Conservation (phyloP, 2,113 vertebrate species). For the Strix uralensis region DNA sequence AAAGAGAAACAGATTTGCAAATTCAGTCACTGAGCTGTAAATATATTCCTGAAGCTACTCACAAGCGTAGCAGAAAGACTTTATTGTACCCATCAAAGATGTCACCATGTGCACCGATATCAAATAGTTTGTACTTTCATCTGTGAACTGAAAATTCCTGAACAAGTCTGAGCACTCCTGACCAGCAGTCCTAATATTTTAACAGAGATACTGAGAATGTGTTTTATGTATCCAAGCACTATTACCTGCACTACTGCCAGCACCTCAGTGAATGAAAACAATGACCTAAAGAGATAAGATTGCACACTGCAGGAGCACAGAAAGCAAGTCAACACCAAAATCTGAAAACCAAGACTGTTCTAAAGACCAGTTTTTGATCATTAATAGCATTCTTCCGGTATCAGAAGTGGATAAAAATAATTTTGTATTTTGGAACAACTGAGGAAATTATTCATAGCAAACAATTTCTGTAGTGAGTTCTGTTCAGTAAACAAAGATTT, state of each 20-base stretch:
- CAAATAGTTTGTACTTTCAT: conserved; percentile 28
- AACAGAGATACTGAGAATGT: not conserved
- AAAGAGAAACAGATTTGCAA: conserved; percentile 26
- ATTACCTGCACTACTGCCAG: not conserved
- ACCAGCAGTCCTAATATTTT: conserved; percentile 32
- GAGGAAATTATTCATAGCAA: not conserved
- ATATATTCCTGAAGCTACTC: conserved; percentile 19
- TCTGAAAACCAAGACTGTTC: not conserved
- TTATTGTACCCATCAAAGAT: conserved; percentile 26
- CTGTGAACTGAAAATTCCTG: conserved; percentile 35
- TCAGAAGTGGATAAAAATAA: not conserved
- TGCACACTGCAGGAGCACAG: not conserved
- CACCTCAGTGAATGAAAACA: not conserved
- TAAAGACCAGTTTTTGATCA: not conserved
- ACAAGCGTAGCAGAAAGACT: not conserved
- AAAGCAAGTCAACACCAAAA: not conserved
- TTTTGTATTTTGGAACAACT: not conserved
- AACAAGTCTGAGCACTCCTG: not conserved
- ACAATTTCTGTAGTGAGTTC: not conserved
- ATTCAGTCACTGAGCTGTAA: conserved; percentile 28
- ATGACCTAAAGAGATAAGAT: not conserved
- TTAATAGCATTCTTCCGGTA: not conserved
- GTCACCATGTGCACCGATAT: not conserved
- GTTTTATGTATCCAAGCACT: conserved; percentile 23
- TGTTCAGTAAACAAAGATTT: not conserved